A percentile compares a stretch with the other conserved stretches of the same genome.
phyloP scores from a whole-genome alignment of 2,888 invertebrate genomes.

The Tenodera sinensis region DNA sequence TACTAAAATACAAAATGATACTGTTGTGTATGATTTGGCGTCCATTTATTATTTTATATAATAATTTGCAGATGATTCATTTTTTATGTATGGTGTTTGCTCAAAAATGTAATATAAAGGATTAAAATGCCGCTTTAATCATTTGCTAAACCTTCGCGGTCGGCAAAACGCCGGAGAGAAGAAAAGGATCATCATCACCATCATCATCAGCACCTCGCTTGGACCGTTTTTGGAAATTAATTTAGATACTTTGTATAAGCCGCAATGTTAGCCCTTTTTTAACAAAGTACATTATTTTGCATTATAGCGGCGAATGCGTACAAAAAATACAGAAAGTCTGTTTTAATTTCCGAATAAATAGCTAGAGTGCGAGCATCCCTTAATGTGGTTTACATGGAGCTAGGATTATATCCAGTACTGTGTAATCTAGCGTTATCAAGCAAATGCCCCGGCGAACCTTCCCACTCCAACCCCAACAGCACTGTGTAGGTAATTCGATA shows the following conservation, averaged over 20 bases:
- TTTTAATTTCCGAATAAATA: conserved; percentile 2
- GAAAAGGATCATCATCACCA: neutral
- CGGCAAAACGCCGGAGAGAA: neutral
- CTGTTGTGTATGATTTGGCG: too few relatives aligned
- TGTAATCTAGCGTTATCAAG: neutral
- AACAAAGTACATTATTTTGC: neutral
- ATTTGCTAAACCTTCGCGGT: too few relatives aligned
- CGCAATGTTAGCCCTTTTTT: neutral
- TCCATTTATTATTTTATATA: too few relatives aligned
- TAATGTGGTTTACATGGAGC: neutral
- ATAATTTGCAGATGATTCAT: too few relatives aligned
- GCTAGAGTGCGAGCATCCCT: neutral
- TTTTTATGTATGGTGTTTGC: too few relatives aligned
- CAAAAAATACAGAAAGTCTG: neutral
- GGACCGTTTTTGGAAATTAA: neutral
- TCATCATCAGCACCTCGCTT: neutral
- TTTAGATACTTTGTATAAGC: neutral
- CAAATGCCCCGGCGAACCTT: neutral
- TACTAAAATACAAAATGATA: too few relatives aligned
- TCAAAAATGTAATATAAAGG: too few relatives aligned
- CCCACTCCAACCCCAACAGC: neutral
- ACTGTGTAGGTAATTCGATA: neutral
- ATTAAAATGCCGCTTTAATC: too few relatives aligned
- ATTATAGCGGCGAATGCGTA: neutral
- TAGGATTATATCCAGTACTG: conserved; percentile 1